These are phyloP conservation scores for Manacus vitellinus DNA, from an alignment of 2,113 vertebrate species.

Conservation along the genomic window DNA sequence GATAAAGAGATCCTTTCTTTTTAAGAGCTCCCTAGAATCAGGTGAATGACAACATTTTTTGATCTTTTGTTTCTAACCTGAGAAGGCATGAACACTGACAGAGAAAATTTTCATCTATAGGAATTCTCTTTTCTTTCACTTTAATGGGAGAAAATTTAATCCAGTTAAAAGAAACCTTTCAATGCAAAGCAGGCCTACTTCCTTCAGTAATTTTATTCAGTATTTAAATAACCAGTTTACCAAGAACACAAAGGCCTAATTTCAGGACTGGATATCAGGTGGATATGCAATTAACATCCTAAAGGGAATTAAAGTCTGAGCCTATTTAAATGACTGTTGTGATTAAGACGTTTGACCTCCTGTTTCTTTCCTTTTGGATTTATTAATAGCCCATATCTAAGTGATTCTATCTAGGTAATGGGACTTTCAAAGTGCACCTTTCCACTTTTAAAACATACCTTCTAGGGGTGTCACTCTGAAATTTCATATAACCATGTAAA, in stretches of 20 bases:
- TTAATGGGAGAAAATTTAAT: not conserved
- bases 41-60: not conserved
- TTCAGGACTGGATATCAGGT: not conserved
- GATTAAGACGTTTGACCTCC: constrained; percentile 14
- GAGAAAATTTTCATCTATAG: not conserved
- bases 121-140: not conserved
- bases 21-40: not conserved
- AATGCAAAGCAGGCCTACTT: not conserved
- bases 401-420: not conserved
- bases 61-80: not conserved
- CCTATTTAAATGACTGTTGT: not conserved
- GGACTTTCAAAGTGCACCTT: not conserved
- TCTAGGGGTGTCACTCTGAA: not conserved
- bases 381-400: not conserved
- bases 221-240: constrained; percentile 8
- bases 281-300: not conserved
- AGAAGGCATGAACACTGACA: not conserved
- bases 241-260: constrained; percentile 36
- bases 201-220: not conserved
- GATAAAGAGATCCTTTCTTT: not conserved
- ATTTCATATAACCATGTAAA: not conserved
- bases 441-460: not conserved
- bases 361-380: not conserved
- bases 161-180: not conserved
- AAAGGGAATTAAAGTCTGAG: not conserved